Conservation (phyloP, 1,140 invertebrate genomes). For the Steinernema feltiae region DNA sequence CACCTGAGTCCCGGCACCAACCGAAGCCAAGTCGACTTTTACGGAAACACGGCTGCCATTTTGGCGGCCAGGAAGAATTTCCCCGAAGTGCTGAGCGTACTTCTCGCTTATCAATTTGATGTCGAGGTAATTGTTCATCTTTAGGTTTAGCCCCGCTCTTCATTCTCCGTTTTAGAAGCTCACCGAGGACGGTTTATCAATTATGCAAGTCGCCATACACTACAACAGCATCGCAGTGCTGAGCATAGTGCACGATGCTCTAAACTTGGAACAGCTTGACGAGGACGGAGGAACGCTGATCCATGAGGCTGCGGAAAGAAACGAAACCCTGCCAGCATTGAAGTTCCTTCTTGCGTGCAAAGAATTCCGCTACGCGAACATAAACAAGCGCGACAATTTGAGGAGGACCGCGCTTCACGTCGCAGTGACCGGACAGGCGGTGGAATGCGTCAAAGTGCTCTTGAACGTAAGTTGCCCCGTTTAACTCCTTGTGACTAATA, state of each 20-base stretch:
- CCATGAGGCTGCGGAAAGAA: not conserved
- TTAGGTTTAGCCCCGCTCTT: not conserved
- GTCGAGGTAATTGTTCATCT: not conserved
- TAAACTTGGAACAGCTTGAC: not conserved
- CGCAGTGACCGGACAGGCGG: not conserved
- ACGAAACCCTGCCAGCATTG: not conserved
- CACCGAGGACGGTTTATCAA: not conserved
- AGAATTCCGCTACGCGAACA: not conserved
- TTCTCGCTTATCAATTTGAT: not conserved
- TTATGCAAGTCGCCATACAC: not conserved
- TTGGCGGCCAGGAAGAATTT: not conserved
- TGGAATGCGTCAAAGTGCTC: not conserved
- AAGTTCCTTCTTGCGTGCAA: not conserved
- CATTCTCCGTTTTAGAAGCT: not conserved
- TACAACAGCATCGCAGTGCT: not conserved
- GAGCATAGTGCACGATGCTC: not conserved
- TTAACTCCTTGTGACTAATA: not conserved
- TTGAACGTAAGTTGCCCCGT: not conserved
- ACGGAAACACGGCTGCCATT: not conserved
- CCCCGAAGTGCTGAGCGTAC: not conserved
- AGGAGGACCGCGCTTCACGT: not conserved
- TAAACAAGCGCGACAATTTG: not conserved
- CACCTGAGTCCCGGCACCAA: not conserved
- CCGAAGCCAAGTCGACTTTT: not conserved
- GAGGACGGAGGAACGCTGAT: not conserved